These are phyloP conservation scores for Epinephelus moara DNA, from an alignment of 2,113 vertebrate species.

Conservation along the genomic window DNA sequence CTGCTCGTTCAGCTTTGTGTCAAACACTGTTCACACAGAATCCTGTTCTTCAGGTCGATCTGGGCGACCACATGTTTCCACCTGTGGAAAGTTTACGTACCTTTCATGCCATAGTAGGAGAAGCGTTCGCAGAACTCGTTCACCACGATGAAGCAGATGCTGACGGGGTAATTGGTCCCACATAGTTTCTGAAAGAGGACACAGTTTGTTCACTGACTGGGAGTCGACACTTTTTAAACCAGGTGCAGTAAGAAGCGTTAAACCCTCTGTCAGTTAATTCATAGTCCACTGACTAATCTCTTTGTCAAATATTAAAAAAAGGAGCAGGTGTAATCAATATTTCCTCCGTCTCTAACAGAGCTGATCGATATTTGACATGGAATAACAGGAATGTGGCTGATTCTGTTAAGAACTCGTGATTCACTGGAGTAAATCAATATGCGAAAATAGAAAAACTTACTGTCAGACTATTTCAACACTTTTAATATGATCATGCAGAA, in stretches of 20 bases:
- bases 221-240: background rate
- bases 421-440: conserved; percentile 29
- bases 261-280: background rate
- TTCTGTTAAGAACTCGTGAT: background rate
- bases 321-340: background rate
- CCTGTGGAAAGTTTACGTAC: conserved; percentile 75
- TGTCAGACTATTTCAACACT: background rate
- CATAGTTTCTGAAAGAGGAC: conserved; percentile 87
- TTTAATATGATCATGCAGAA: background rate
- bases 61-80: background rate
- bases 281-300: background rate
- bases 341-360: background rate
- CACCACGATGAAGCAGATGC: conserved; percentile 96
- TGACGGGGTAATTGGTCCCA: conserved; percentile 94
- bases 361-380: background rate
- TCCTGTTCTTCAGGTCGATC: background rate
- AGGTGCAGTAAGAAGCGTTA: background rate
- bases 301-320: background rate
- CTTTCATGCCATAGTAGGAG: conserved; percentile 99
- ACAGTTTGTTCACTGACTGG: background rate
- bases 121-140: conserved; percentile 99
- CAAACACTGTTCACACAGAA: background rate
- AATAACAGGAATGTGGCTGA: background rate
- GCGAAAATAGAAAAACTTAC: background rate
- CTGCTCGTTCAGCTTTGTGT: background rate